Conservation (phyloP, 2,888 invertebrate genomes). For the Agonopterix subpropinquella region DNA sequence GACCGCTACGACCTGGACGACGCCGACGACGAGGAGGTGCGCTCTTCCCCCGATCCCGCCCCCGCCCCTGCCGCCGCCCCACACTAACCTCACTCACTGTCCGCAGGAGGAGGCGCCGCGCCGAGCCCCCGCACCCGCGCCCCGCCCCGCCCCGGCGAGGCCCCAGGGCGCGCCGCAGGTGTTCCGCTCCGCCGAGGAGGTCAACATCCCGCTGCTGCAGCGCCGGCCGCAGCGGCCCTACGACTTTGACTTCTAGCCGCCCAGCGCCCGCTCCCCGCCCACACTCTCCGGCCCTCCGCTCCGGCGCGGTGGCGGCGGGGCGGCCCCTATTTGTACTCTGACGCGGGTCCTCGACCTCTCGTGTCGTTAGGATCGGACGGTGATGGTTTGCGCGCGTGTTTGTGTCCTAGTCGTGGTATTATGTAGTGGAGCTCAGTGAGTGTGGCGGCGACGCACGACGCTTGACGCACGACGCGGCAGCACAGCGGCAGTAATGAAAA, state of each 20-base stretch:
- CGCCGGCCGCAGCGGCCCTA: constrained; percentile 79
- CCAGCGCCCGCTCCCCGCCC: background rate
- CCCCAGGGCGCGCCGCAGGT: constrained; percentile 77
- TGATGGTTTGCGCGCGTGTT: background rate
- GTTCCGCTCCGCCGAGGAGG: constrained; percentile 90
- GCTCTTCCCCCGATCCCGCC: constrained; percentile 23
- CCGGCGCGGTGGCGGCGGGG: background rate
- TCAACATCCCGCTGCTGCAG: constrained; percentile 89
- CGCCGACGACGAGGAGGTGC: constrained; percentile 60
- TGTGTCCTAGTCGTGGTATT: background rate
- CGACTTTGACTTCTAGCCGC: constrained; percentile 58
- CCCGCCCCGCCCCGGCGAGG: constrained; percentile 31
- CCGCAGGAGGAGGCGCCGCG: constrained; percentile 47
- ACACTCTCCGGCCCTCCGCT: background rate
- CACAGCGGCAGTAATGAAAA: background rate
- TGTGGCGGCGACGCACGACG: background rate
- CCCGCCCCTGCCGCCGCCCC: constrained; percentile 25
- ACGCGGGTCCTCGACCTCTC: background rate
- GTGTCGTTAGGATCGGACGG: background rate
- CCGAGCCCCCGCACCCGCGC: constrained; percentile 34
- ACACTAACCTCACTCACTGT: background rate
- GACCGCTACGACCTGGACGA: constrained; percentile 69
- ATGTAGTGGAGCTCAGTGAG: background rate
- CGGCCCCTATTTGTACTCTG: background rate
- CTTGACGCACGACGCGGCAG: background rate